Percentiles rank a stretch among this genome's conserved stretches.
These are phyloP conservation scores for Trichogramma pretiosum DNA, from an alignment of 1,140 invertebrate genomes.

Conservation along the genomic window DNA sequence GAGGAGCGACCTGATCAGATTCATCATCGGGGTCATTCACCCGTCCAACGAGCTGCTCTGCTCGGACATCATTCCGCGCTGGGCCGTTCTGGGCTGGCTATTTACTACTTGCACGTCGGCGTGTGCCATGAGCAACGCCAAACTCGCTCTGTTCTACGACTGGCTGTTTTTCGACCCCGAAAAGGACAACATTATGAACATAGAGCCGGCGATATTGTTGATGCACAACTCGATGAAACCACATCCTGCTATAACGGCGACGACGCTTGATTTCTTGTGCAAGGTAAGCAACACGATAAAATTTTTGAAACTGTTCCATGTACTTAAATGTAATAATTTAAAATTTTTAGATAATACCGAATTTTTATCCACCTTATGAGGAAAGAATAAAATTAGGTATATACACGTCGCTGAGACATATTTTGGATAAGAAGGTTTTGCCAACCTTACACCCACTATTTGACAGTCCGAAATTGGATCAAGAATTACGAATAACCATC, in stretches of 20 bases:
- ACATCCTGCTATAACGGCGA: conserved; percentile 90
- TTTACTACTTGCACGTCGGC: conserved; percentile 91
- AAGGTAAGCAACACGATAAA: conserved; percentile 46
- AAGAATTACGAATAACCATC: conserved; percentile 76
- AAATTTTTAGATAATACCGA: conserved; percentile 73
- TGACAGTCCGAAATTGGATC: conserved; percentile 86
- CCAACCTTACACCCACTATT: conserved; percentile 83
- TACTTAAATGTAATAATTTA: conserved; percentile 1
- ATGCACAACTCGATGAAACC: conserved; percentile 96
- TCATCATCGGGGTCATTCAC: conserved; percentile 96
- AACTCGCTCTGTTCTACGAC: conserved; percentile 93
- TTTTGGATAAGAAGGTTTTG: conserved; percentile 88
- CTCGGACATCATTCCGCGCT: conserved; percentile 96
- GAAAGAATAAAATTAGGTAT: conserved; percentile 85
- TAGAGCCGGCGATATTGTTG: conserved; percentile 95
- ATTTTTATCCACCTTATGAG: conserved; percentile 77
- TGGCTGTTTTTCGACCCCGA: conserved; percentile 94
- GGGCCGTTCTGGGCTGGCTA: conserved; percentile 97
- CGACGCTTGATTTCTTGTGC: conserved; percentile 90
- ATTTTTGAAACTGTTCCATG: background rate
- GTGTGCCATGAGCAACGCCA: conserved; percentile 89
- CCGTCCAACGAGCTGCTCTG: conserved; percentile 94
- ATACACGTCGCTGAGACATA: conserved; percentile 83
- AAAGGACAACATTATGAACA: conserved; percentile 98
- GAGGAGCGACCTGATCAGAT: conserved; percentile 90